Conservation (phyloP, 1,140 invertebrate genomes). For the Formica exsecta region DNA sequence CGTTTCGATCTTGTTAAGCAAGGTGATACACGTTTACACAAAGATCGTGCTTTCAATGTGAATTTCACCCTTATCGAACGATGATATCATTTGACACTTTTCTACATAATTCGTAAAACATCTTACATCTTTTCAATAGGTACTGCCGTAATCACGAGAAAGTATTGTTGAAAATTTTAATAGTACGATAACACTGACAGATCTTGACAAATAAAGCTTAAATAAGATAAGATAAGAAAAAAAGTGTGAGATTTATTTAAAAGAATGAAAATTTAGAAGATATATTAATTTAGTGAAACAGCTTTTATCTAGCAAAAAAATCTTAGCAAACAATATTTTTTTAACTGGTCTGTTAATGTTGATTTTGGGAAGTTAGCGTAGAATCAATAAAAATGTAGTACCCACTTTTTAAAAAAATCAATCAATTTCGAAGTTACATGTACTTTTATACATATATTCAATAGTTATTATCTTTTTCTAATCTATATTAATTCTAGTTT, state of each 20-base stretch:
- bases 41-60: not conserved
- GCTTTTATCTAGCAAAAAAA: not conserved
- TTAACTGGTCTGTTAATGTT: not conserved
- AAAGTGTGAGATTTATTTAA: not conserved
- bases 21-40: conserved; percentile 22
- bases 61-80: conserved; percentile 27
- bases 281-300: conserved; percentile 2
- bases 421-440: not conserved
- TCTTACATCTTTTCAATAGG: not conserved
- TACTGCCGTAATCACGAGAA: not conserved
- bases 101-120: not conserved
- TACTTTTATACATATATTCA: too few relatives aligned
- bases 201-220: not conserved
- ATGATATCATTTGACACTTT: not conserved
- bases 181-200: not conserved
- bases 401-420: not conserved
- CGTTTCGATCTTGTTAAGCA: conserved; percentile 52
- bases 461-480: not conserved
- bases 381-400: not conserved
- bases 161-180: conserved; percentile 2
- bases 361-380: not conserved
- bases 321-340: not conserved
- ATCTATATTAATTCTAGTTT: not conserved
- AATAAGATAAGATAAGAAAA: not conserved
- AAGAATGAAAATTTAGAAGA: not conserved